Evolutionary conservation across 2,888 invertebrate species (phyloP), one percentile per base, ranked within the genome.

Genomic region (Branchinecta sandiegonensis): DNA sequence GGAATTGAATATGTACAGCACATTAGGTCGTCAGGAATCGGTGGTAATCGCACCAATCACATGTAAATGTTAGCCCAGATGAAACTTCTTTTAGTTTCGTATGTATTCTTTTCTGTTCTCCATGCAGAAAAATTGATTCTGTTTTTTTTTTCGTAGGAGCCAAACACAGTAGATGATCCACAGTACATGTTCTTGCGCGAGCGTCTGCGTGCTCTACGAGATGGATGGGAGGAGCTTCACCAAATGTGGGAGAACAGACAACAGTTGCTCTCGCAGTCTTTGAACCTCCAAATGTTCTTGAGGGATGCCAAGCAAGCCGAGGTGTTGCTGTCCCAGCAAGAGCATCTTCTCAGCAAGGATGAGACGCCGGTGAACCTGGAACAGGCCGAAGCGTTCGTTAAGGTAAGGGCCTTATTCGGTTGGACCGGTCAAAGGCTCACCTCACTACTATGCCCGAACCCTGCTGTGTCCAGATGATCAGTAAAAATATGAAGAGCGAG

Each of bases 201-300:
- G 81, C 86, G 99, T 65, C 83, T 99, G 73, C 96, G 94, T 83
- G 99, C 97, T 0, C 81, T 99, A 68, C 93, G 96, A 79, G 95
- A 96, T 80, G 99, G 99, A 70, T 99, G 99, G 99, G 93, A 94
- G 72, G 99, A 99, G 77, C 82, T 99, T 71, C 92, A 96, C 76
- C 94, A 97, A 81, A 99, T 99, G 99, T 99, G 99, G 97, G 96
- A 94, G 79, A 97, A 96, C 81, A 81, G 97, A 48, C 96, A 99
- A 77, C 89, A 93, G 74, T 81, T 96, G 73, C 81, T 99, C 37
- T 90, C 94, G 1, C 95, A 97, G 81, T 93, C 92, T 74, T 84
- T 99, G 73, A 95, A 96, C 79, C 83, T 93, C 74, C 94, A 95
- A 78, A 86, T 97, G 78, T 88, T 97, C 82, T 88, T 96, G 79